phyloP scores from a whole-genome alignment of 1,140 invertebrate genomes.

The Drosophila triauraria region DNA sequence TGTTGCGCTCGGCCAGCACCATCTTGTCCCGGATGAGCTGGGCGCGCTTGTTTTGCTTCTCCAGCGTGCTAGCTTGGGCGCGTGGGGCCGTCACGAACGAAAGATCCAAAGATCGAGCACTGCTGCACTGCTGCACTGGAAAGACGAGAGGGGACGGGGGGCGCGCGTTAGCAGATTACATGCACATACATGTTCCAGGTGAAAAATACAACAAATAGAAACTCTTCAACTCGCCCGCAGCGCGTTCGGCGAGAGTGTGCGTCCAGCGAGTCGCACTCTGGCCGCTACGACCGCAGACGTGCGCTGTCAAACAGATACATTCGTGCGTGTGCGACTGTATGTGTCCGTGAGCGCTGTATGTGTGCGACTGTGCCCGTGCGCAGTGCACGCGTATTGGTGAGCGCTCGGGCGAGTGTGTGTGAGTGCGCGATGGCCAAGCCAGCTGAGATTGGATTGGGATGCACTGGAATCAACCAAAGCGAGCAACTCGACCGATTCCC shows the following conservation, averaged over 20 bases:
- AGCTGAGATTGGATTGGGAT: conserved; percentile 64
- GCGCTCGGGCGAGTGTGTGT: conserved; percentile 23
- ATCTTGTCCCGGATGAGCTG: conserved; percentile 86
- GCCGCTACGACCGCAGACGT: conserved; percentile 49
- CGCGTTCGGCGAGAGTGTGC: conserved; percentile 55
- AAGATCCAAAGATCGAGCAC: conserved; percentile 23
- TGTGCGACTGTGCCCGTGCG: conserved; percentile 19
- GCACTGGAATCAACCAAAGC: conserved; percentile 19
- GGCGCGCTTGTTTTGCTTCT: conserved; percentile 82
- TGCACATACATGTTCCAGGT: conserved; percentile 1
- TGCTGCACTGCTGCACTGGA: conserved; percentile 16
- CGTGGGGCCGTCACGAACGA: conserved; percentile 15
- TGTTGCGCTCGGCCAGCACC: conserved; percentile 94
- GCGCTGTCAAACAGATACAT: conserved; percentile 62
- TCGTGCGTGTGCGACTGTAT: conserved; percentile 13
- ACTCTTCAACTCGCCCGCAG: conserved; percentile 50
- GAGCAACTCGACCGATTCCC: neutral
- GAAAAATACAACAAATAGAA: conserved; percentile 61
- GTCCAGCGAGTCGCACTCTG: conserved; percentile 59
- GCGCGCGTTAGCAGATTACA: conserved; percentile 5
- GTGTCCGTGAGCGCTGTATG: conserved; percentile 20
- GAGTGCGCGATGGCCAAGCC: conserved; percentile 57
- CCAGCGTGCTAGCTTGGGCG: conserved; percentile 58
- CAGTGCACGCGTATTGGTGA: conserved; percentile 25
- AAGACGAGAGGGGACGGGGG: neutral